These are phyloP conservation scores for Diabrotica balteata DNA, from an alignment of 2,888 invertebrate genomes.

Conservation along the genomic window DNA sequence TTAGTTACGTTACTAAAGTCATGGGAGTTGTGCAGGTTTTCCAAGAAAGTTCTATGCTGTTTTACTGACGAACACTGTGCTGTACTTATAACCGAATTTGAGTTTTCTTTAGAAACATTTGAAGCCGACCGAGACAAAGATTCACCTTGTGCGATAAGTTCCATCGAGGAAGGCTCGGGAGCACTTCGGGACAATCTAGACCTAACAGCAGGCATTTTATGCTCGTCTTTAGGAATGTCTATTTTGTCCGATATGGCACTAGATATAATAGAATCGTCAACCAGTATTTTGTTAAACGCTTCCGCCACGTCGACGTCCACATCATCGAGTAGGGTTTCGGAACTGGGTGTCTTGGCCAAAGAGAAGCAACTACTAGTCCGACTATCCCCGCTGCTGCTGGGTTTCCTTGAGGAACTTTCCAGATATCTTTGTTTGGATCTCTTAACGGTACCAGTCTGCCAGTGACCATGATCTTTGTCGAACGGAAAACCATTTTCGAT, in stretches of 20 bases:
- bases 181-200: conserved; percentile 66
- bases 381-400: conserved; percentile 35
- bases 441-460: conserved; percentile 75
- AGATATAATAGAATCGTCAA: conserved; percentile 49
- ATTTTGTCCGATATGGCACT: conserved; percentile 70
- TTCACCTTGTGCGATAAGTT: conserved; percentile 51
- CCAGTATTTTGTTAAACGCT: conserved; percentile 49
- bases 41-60: conserved; percentile 63
- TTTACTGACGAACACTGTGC: conserved; percentile 64
- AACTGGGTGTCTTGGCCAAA: conserved; percentile 55
- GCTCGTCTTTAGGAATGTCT: conserved; percentile 57
- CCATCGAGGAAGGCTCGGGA: conserved; percentile 65
- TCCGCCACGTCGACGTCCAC: conserved; percentile 42
- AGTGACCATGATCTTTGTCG: conserved; percentile 69
- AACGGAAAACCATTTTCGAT: conserved; percentile 61
- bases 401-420: conserved; percentile 60
- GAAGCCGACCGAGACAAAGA: conserved; percentile 56
- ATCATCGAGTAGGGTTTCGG: conserved; percentile 51
- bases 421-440: conserved; percentile 75
- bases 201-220: conserved; percentile 26
- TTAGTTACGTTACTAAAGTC: conserved; percentile 53
- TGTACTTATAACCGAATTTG: conserved; percentile 60
- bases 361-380: conserved; percentile 39
- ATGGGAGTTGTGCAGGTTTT: conserved; percentile 58
- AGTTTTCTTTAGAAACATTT: conserved; percentile 56